Base-by-base conservation (phyloP, 2,888 invertebrate genomes). In the Andrena praecox region DNA sequence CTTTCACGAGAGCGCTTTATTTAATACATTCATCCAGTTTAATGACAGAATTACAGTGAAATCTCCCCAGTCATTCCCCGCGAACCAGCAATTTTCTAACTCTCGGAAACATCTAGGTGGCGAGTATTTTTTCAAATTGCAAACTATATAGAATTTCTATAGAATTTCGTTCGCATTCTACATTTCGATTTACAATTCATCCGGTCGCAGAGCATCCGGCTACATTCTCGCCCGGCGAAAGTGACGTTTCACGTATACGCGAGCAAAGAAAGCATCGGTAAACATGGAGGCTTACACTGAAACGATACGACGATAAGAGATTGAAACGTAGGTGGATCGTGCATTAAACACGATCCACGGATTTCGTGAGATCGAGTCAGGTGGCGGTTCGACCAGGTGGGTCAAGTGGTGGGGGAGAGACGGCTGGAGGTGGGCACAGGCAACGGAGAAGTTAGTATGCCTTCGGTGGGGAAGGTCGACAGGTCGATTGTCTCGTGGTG, bases 301-400 rank as follows among this genome's bases (percentile, higher is more conserved):
- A n/a, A 27, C 1, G 50, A 24, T 12, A 33, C 5, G 24, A 20
- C n/a, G 50, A 33, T 8, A 31, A 48, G 2, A 50, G 8, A 20
- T 27, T 27, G 8, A 31, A 54, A 60, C 24, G 50, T 31, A 35
- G 54, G 59, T 16, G 78, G 84, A 84, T 78, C 74, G 48, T 63
- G 52, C 52, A 35, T 76, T 73, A 66, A 71, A 76, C 33, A 73
- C 54, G 87, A 85, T 79, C 72, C 77, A 83, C 78, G 72, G 77
- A 88, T 85, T 89, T 83, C 82, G 87, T 84, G 86, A 77, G 84
- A 89, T 86, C 86, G 85, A 87, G 90, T 90, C 90, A 90, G 90
- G 90, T 90, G 90, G 89, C 82, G 81, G 89, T 86, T 85, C 76
- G 85, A 79, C 90, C 90, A 89, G 90, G 90, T 88, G 88, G 83